Conservation (phyloP, 1,140 invertebrate species). For the Bombus soroeensis region DNA sequence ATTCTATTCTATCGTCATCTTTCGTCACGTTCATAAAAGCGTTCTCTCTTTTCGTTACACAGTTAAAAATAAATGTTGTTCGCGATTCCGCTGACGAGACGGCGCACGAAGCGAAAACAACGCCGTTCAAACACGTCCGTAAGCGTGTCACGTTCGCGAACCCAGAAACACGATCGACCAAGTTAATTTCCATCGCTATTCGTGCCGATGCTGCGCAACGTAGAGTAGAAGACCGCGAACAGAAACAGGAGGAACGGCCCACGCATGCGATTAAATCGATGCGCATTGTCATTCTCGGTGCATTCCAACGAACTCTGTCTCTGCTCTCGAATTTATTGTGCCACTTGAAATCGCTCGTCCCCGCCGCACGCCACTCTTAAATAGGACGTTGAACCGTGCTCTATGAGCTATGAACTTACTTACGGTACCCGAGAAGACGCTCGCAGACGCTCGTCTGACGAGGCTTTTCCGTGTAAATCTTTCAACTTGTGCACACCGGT, state of each 20-base stretch:
- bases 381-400: slow-evolving; percentile 69
- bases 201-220: not conserved
- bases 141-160: slow-evolving; percentile 4
- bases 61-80: slow-evolving; percentile 38
- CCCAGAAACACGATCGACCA: slow-evolving; percentile 4
- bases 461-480: not conserved
- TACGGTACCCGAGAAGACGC: slow-evolving; percentile 58
- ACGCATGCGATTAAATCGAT: slow-evolving; percentile 51
- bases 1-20: slow-evolving; percentile 1
- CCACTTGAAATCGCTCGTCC: slow-evolving; percentile 59
- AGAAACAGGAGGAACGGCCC: slow-evolving; percentile 2
- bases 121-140: not conserved
- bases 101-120: not conserved
- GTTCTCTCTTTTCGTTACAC: not conserved
- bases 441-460: not conserved
- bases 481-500: slow-evolving; percentile 7
- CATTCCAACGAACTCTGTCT: slow-evolving; percentile 48
- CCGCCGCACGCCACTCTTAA: slow-evolving; percentile 54
- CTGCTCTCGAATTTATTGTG: slow-evolving; percentile 58
- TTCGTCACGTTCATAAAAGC: not conserved
- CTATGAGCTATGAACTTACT: slow-evolving; percentile 66
- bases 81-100: not conserved
- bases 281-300: slow-evolving; percentile 63
- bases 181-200: slow-evolving; percentile 7
- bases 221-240: not conserved